Percentiles rank a stretch among this genome's conserved stretches.
Conservation (phyloP, 2,797 vertebrate genomes). For the Hoplostethus mediterraneus region DNA sequence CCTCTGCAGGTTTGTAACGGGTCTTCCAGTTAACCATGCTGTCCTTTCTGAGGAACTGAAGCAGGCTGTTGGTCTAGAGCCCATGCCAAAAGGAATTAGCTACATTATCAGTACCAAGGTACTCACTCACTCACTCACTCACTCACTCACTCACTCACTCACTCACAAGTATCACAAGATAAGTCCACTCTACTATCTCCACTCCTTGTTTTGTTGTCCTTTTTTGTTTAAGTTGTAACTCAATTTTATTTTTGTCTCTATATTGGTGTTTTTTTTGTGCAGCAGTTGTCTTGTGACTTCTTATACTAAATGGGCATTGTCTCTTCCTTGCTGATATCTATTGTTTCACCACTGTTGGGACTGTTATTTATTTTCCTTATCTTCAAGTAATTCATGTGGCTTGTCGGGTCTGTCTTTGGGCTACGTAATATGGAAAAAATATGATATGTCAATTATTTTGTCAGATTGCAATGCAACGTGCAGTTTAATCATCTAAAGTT, state of each 20-base stretch:
- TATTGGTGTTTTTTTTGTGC: no score
- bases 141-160: slow-evolving; percentile 16
- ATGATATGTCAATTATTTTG: not conserved
- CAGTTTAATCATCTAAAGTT: not conserved
- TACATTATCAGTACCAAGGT: slow-evolving; percentile 94
- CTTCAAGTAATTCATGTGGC: no score
- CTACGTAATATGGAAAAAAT: not conserved
- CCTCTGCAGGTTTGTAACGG: slow-evolving; percentile 88
- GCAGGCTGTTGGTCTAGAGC: slow-evolving; percentile 79
- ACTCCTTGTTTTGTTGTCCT: no score
- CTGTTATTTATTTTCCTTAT: no score
- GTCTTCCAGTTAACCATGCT: slow-evolving; percentile 79
- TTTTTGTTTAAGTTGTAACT: no score
- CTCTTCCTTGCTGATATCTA: no score
- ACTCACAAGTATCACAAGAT: no score
- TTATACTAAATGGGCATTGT: no score
- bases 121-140: slow-evolving; percentile 15
- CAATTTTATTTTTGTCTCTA: no score
- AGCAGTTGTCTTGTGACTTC: no score
- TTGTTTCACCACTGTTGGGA: no score
- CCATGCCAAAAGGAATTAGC: slow-evolving; percentile 81
- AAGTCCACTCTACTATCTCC: no score
- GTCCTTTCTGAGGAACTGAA: slow-evolving; percentile 84
- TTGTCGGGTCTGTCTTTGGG: not conserved
- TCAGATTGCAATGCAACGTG: not conserved